Evolutionary conservation across 2,797 vertebrate genomes (phyloP), one percentile per base, ranked within the genome.

Genomic region (Halcyon smyrnensis): DNA sequence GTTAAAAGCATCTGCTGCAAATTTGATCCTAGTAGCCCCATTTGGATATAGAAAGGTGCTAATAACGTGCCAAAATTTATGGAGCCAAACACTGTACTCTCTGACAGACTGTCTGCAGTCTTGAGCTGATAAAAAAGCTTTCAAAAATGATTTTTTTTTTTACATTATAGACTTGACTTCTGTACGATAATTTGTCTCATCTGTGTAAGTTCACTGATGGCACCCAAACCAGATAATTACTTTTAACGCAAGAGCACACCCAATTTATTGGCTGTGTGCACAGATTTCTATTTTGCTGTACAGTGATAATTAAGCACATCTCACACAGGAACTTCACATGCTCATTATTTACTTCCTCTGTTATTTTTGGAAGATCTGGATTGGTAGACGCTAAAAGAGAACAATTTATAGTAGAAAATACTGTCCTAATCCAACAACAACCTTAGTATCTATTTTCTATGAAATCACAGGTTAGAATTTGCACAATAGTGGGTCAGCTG

Each of bases 1-100:
- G 81, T 83, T 92, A 92, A 95, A 87, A 95, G 89, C 89, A 78
- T 96, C 84, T 94, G 87, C 82, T 89, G 91, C 84, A 87, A 84
- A 95, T 95, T 85, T 94, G 79, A 89, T 91, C 69, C 73, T 54
- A 4, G 69, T 41, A 79, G 79, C 17, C 34, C 19, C 0, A 0
- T 48, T 83, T 87, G 46, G 68, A 83, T 65, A 37, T 3, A 63
- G 57, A 71, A 76, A 89, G 62, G 64, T 92, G 87, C 53, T 93
- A 96, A 91, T 83, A 93, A 87, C 37, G 84, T 90, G 78, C 64
- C 84, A 76, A 74, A 88, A 89, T 67, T 76, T 84, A 59, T 67
- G 56, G 43, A 89, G 74, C 53, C 50, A 60, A 43, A 59, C 21
- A 23, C 56, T 76, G 41, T 53, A 36, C 24, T 75, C 19, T 56